phyloP scores from a whole-genome alignment of 2,888 invertebrate species.

The Gryllus longicercus region DNA sequence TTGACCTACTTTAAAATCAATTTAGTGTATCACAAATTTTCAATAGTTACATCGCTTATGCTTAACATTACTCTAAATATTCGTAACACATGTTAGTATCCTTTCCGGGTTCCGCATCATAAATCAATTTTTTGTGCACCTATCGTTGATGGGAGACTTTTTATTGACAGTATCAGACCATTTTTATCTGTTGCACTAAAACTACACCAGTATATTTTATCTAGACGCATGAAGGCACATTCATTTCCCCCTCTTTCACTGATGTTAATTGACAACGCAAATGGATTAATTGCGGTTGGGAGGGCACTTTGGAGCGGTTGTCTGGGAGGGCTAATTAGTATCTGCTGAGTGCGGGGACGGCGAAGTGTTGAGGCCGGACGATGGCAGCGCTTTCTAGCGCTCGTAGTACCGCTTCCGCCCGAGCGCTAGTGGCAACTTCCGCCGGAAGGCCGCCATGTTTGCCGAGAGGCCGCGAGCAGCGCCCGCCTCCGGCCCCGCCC shows the following conservation, averaged over 20 bases:
- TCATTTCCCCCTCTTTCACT: conserved; percentile 5
- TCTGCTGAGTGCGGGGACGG: background rate
- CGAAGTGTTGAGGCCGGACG: background rate
- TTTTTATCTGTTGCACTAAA: background rate
- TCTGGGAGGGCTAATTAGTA: background rate
- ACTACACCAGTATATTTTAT: background rate
- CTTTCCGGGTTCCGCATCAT: background rate
- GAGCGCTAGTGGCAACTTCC: background rate
- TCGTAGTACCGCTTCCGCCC: background rate
- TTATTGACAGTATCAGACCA: background rate
- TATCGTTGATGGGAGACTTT: background rate
- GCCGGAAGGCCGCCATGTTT: background rate
- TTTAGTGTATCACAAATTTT: background rate
- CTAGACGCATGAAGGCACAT: background rate
- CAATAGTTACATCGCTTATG: background rate
- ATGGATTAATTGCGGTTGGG: background rate
- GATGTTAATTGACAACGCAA: background rate
- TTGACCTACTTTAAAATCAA: background rate
- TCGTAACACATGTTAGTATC: background rate
- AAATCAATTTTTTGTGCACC: background rate
- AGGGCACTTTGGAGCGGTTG: background rate
- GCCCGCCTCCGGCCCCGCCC: background rate
- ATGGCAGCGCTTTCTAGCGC: background rate
- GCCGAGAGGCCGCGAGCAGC: background rate
- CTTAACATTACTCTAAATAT: background rate